Percentiles rank a stretch among this genome's conserved stretches.
Evolutionary conservation across 92 coral and sea anemone genomes (phyloP).

Genomic region (Bergia sp.): DNA sequence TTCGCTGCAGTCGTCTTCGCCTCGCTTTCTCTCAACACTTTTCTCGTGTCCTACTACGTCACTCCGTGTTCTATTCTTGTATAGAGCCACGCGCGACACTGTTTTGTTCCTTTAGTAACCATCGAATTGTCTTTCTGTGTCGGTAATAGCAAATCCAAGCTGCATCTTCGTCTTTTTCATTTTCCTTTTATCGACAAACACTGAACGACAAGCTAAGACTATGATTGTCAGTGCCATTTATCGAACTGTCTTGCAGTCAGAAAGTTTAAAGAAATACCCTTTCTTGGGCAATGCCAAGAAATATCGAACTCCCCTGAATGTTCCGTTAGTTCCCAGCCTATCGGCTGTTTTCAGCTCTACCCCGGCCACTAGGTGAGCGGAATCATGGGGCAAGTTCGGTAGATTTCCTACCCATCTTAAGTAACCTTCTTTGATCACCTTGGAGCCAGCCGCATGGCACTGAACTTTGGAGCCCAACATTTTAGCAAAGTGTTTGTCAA

Average conservation of each 20-base stretch:
- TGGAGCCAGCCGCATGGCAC: constrained; percentile 79
- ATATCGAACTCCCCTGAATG: constrained; percentile 88
- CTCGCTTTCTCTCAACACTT: no score
- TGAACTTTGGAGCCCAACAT: constrained; percentile 76
- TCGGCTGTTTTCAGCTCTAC: constrained; percentile 75
- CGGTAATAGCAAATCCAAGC: no score
- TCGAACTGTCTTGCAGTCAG: constrained; percentile 74
- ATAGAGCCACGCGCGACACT: no score
- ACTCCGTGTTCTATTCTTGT: no score
- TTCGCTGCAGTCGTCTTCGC: no score
- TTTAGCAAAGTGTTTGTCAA: constrained; percentile 66
- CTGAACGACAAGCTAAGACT: neutral
- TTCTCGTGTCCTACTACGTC: no score
- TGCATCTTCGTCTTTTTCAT: neutral
- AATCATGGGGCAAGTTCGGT: constrained; percentile 75
- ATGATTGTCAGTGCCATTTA: neutral
- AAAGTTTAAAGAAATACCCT: constrained; percentile 91
- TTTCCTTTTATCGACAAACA: neutral
- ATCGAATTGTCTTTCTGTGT: no score
- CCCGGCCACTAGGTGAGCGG: constrained; percentile 86
- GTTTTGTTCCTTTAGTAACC: no score
- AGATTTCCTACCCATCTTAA: constrained; percentile 91
- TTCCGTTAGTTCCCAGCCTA: constrained; percentile 97
- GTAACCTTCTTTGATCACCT: constrained; percentile 60
- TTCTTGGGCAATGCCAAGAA: constrained; percentile 82